Evolutionary conservation across 2,888 invertebrate species (phyloP).

Genomic region (Brenthis hecate): DNA sequence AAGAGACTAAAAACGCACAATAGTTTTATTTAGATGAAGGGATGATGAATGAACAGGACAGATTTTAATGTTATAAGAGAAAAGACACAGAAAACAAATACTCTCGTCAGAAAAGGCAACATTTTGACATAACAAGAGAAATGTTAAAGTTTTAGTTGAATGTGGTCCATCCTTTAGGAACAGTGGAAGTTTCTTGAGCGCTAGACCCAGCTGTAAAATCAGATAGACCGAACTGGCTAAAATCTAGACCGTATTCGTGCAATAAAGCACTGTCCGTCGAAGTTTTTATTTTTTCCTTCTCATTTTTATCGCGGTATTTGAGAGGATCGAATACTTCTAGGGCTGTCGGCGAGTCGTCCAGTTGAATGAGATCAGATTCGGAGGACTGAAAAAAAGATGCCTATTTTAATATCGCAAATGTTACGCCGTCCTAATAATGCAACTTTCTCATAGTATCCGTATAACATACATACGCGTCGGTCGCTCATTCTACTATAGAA

Average conservation of each 20-base stretch:
- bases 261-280: constrained; percentile 85
- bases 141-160: constrained; percentile 55
- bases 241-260: constrained; percentile 88
- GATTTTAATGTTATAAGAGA: neutral
- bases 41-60: neutral
- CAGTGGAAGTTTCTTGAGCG: constrained; percentile 52
- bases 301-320: constrained; percentile 63
- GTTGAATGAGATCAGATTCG: constrained; percentile 74
- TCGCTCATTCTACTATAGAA: neutral
- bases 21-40: neutral
- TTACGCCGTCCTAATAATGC: constrained; percentile 28
- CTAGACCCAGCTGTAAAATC: constrained; percentile 65
- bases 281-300: constrained; percentile 66
- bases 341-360: constrained; percentile 71
- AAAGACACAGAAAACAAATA: constrained; percentile 5
- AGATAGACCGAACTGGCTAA: constrained; percentile 76
- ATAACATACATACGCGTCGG: neutral
- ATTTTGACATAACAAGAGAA: neutral
- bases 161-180: constrained; percentile 74
- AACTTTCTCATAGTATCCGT: constrained; percentile 34
- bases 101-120: neutral
- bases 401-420: constrained; percentile 49
- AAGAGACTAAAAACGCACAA: constrained; percentile 21
- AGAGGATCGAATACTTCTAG: constrained; percentile 76
- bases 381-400: constrained; percentile 72